Base-by-base conservation (phyloP, 2,113 vertebrate genomes). In the Psilopogon haemacephalus region DNA sequence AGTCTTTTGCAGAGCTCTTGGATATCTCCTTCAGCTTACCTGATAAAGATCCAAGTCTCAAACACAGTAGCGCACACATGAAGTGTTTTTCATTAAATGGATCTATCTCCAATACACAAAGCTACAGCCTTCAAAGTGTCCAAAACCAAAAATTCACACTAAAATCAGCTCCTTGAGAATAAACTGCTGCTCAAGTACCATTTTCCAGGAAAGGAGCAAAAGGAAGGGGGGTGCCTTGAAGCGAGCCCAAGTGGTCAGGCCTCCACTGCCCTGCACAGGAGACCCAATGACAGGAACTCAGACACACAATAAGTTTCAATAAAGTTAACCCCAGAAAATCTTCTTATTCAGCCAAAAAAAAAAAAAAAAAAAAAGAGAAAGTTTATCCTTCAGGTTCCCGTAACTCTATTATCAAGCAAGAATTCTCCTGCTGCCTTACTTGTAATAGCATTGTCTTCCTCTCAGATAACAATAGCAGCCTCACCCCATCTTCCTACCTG, bases 351-450 rank as follows among this genome's bases (percentile, higher is more conserved):
- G 68, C 81, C 70, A 90, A 54, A 46, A 90, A 90, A 38, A 68
- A 79, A 23, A 38, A 68, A 79, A 23, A 90, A 54, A 46, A 90
- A 90, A 38, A 68, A 79, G 19, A 60, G 48, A 84, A 9, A 80
- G 23, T 86, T 90, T 65, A 88, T 93, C 76, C 90, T 94, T 91
- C 68, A 86, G 38, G 33, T 95, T 63, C 20, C 58, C 46, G 90
- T 91, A 94, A 89, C 73, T 94, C 89, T 82, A 88, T 90, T 82
- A 93, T 96, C 95, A 93, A 88, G 87, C 73, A 92, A 93, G 91
- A 88, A 94, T 93, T 95, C 67, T 94, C 73, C 87, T 42, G 48
- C 89, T 91, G 55, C 70, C 86, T 79, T 74, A 71, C 65, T 88
- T 91, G 85, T 95, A 91, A 97, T 86, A 96, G 55, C 85, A 60